Evolutionary conservation across 2,888 invertebrate species (phyloP), one percentile per base, ranked within the genome.

Genomic region (Synergus itoensis): DNA sequence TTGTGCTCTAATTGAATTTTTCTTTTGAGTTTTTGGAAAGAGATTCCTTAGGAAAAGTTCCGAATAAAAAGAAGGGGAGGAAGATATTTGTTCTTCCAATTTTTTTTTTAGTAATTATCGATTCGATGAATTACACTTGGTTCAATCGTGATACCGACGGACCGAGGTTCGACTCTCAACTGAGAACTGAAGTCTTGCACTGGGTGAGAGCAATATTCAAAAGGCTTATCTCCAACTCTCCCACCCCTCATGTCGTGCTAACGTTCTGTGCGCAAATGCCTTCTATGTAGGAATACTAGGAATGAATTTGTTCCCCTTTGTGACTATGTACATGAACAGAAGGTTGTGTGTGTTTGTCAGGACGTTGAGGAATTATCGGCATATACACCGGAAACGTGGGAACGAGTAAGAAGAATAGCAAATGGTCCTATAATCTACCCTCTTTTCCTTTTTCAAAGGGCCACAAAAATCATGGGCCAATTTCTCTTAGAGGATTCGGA

Each of bases 171-270:
- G 11, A 40, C 40, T 65, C n/a, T 9, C 40, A n/a, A 65, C 64
- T 65, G 64, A 65, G 69, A 16, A 48, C 28, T 21, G 43, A 67
- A 43, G 67, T 67, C 41, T 53, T 67, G 18, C 43, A 69, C 48
- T 73, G 11, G n/a, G 48, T 73, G 73, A 73, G 73, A 67, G 67
- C 69, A 69, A 65, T 69, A 73, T 48, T 53, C 28, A 73, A 73
- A 73, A 73, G 73, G 73, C 73, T 53, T 73, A 73, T 73, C 73
- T 73, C 73, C 73, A 73, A 73, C 48, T 73, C 73, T 73, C 73
- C 73, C 73, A 53, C 36, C 73, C 53, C 36, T 73, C n/a, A 11
- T 53, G 48, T 73, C 16, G 48, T 53, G 45, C 48, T 60, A 73
- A 73, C 48, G 48, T 53, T 73, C 48, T 73, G 28, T 73, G 53